phyloP scores from a whole-genome alignment of 2,113 vertebrate species.

The Chamaea fasciata region DNA sequence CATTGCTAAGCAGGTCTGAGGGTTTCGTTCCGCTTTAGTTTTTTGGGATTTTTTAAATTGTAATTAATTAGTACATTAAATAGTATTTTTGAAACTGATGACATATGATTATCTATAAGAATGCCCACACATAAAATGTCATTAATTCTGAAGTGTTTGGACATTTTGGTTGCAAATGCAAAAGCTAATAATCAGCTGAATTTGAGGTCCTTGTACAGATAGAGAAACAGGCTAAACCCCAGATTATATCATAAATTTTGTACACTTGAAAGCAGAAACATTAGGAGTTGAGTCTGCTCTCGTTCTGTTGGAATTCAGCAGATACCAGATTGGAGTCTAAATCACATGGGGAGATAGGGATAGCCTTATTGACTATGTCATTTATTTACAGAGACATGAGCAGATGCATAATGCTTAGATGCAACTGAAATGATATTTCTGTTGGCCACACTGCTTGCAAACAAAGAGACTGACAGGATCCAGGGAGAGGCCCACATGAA shows the following conservation, averaged over 20 bases:
- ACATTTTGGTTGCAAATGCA: not conserved
- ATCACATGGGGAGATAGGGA: slow-evolving; percentile 4
- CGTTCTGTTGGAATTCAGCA: not conserved
- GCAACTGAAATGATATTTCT: slow-evolving; percentile 39
- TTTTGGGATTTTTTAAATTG: not conserved
- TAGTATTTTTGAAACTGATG: not conserved
- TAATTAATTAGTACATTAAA: not conserved
- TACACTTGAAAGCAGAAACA: not conserved
- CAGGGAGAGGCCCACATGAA: not conserved
- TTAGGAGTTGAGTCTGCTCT: not conserved
- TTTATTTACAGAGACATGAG: slow-evolving; percentile 45
- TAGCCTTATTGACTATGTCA: not conserved
- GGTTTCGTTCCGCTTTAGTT: rapidly evolving
- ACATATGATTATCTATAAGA: not conserved
- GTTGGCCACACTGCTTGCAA: slow-evolving; percentile 21
- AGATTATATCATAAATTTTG: not conserved
- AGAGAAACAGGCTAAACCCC: not conserved
- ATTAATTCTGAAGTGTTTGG: not conserved
- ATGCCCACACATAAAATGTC: not conserved
- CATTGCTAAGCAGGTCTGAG: not conserved
- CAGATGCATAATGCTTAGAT: slow-evolving; percentile 37
- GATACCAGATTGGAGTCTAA: slow-evolving; percentile 23
- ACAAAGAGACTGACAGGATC: not conserved
- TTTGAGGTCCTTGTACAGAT: not conserved
- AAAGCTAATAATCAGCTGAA: not conserved